phyloP scores from a whole-genome alignment of 2,888 invertebrate species.

The Nysson spinosus region DNA sequence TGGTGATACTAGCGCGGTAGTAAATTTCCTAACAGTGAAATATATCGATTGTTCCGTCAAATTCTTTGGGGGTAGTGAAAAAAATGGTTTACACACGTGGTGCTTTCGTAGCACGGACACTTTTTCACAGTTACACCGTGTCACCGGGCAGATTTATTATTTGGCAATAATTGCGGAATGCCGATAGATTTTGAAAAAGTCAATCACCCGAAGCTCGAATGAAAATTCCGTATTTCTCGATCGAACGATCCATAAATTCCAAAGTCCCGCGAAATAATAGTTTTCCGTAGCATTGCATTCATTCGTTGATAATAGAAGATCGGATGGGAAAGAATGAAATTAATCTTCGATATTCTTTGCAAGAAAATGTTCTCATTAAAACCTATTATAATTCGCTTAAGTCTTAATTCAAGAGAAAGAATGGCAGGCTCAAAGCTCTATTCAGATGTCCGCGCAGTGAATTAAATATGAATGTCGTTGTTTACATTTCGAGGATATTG shows the following conservation, averaged over 20 bases:
- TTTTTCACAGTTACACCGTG: slow-evolving; percentile 11
- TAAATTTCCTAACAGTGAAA: slow-evolving; percentile 1
- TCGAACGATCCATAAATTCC: slow-evolving; percentile 27
- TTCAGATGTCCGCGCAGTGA: too few relatives aligned
- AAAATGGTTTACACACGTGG: neutral
- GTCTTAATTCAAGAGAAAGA: too few relatives aligned
- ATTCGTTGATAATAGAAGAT: too few relatives aligned
- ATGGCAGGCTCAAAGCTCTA: too few relatives aligned
- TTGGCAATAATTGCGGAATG: slow-evolving; percentile 26
- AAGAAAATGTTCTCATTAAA: too few relatives aligned
- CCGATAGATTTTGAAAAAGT: slow-evolving; percentile 35
- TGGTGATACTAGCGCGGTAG: neutral
- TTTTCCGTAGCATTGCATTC: too few relatives aligned
- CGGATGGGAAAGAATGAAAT: too few relatives aligned
- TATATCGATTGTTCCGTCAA: neutral
- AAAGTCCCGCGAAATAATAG: too few relatives aligned
- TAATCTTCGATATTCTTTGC: too few relatives aligned
- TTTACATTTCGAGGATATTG: too few relatives aligned
- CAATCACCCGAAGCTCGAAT: slow-evolving; percentile 17
- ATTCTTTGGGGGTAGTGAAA: neutral
- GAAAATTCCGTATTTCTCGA: slow-evolving; percentile 14
- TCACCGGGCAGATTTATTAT: slow-evolving; percentile 33
- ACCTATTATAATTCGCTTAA: neutral
- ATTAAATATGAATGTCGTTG: too few relatives aligned
- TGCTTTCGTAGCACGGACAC: neutral